Evolutionary conservation across 2,113 vertebrate species (phyloP).

Genomic region (Ellobius talpinus): DNA sequence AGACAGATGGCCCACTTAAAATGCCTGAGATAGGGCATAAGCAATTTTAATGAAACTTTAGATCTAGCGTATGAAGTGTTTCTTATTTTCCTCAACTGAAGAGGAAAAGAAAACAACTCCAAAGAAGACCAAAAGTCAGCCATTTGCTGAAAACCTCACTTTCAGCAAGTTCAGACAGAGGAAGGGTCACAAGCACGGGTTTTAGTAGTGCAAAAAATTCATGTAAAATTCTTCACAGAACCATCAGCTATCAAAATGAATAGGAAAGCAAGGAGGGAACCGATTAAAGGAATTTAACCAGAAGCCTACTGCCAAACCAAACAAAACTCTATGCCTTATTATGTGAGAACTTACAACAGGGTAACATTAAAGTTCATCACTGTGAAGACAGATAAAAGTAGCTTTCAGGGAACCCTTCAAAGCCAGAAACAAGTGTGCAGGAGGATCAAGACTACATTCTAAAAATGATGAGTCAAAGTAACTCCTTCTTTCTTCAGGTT

Average conservation of each 20-base stretch:
- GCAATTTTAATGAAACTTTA: slow-evolving; percentile 99
- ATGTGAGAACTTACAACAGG: slow-evolving; percentile 87
- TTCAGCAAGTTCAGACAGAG: slow-evolving; percentile 79
- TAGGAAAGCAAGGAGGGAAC: slow-evolving; percentile 88
- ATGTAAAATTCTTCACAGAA: slow-evolving; percentile 87
- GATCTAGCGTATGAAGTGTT: slow-evolving; percentile 96
- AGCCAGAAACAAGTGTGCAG: slow-evolving; percentile 77
- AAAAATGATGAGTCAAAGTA: background rate
- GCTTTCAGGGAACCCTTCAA: slow-evolving; percentile 82
- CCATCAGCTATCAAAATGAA: slow-evolving; percentile 90
- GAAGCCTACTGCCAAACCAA: slow-evolving; percentile 93
- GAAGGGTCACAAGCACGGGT: slow-evolving; percentile 69
- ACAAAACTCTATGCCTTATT: slow-evolving; percentile 89
- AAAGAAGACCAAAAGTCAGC: slow-evolving; percentile 92
- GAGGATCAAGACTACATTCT: slow-evolving; percentile 27
- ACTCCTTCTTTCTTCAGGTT: background rate
- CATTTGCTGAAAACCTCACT: slow-evolving; percentile 90
- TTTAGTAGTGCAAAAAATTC: slow-evolving; percentile 88
- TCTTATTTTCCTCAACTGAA: slow-evolving; percentile 86
- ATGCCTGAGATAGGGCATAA: slow-evolving; percentile 94
- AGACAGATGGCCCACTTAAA: slow-evolving; percentile 99
- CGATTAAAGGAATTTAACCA: slow-evolving; percentile 95
- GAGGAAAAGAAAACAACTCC: slow-evolving; percentile 64
- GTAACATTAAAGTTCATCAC: slow-evolving; percentile 88
- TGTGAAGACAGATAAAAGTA: slow-evolving; percentile 87